Conservation (phyloP, 2,888 invertebrate genomes). For the Andrena minutula region DNA sequence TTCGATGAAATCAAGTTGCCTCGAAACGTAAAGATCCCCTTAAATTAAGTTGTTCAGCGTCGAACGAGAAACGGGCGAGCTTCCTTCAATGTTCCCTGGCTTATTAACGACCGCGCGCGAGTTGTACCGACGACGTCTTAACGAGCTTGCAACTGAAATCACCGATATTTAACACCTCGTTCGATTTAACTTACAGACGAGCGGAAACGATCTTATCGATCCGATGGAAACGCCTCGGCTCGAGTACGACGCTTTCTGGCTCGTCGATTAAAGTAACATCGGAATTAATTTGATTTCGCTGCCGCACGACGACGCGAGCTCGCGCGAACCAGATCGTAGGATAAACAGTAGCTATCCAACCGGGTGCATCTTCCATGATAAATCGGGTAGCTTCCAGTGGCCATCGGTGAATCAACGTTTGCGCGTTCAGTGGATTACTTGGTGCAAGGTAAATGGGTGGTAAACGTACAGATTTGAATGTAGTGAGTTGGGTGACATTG, state of each 20-base stretch:
- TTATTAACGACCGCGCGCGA: slow-evolving; percentile 39
- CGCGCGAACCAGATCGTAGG: slow-evolving; percentile 20
- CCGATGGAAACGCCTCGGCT: slow-evolving; percentile 1
- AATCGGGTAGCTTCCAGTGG: neutral
- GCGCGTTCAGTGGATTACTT: neutral
- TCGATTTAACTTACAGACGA: slow-evolving; percentile 5
- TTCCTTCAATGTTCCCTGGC: neutral
- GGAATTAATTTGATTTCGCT: slow-evolving; percentile 38
- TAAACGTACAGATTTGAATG: too few species aligned
- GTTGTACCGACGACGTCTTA: slow-evolving; percentile 37
- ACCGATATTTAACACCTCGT: slow-evolving; percentile 52
- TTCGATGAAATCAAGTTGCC: neutral
- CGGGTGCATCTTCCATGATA: neutral
- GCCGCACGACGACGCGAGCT: slow-evolving; percentile 3
- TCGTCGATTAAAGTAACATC: slow-evolving; percentile 36
- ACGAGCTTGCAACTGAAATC: slow-evolving; percentile 45
- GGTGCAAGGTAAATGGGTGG: neutral
- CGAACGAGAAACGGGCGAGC: slow-evolving; percentile 3
- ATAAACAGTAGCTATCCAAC: slow-evolving; percentile 24
- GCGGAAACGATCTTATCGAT: slow-evolving; percentile 45
- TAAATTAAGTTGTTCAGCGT: slow-evolving; percentile 22
- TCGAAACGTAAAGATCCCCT: neutral
- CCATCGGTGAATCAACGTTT: neutral
- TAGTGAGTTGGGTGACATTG: too few species aligned
- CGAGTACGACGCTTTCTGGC: slow-evolving; percentile 21